Evolutionary conservation across 2,888 invertebrate genomes (phyloP), one percentile per base, ranked within the genome.

Genomic region (Tachina grossa): DNA sequence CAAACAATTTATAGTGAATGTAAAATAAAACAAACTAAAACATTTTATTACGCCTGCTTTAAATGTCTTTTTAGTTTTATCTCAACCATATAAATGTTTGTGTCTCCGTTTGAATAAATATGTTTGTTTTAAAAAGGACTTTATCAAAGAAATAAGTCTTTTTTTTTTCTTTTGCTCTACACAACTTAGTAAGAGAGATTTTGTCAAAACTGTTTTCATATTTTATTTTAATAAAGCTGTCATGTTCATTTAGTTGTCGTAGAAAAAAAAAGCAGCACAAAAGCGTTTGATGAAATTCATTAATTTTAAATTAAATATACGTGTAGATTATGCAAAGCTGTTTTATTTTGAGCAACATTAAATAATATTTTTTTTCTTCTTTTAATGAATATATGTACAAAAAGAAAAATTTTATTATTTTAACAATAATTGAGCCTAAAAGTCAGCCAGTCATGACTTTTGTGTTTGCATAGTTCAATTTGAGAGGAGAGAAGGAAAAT

Each of bases 241-340:
- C 39, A 69, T 76, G 65, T 76, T 66, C 74, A 51, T 2, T 47
- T 55, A 19, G 13, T 31, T 31, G 43, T 61, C 10, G 16, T 10
- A 39, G 11, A 69, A 45, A 43, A 53, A 14, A 11, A 41, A 69
- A 31, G 10, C 41, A 22, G 51, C 2, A 31, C 5, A 61, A 31
- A 78, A 63, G n/a, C 2, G 6, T 14, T 16, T 43, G 47, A 61
- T 53, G 19, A 45, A 47, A 71, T 55, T 71, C 53, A 77, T 63
- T 63, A 63, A 79, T 63, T 55, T 71, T 53, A 47, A 79, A 79
- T 22, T 55, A 22, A 6, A 9, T 63, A 13, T 31, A 71, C 69
- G 51, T 71, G 79, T 45, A 61, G 39, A 57, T 76, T 47, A 49
- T 47, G 47, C 2, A 53, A 47, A 31, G 55, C 13, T 51, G 1